These are phyloP conservation scores for Phrynocephalus forsythii DNA, from an alignment of 2,797 vertebrate species.

Conservation along the genomic window DNA sequence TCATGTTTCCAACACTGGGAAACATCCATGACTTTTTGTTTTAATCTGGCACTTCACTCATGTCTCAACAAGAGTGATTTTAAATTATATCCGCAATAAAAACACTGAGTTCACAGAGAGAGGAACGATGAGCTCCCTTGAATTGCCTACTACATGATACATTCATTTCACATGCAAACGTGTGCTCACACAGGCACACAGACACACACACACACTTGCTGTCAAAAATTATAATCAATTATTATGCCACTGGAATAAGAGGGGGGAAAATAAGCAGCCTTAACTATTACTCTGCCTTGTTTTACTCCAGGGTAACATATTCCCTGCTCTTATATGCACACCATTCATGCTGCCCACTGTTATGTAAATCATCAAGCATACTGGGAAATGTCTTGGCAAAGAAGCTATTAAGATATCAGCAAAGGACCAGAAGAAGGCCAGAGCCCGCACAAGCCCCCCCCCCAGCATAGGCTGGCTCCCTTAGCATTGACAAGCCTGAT, in stretches of 20 bases:
- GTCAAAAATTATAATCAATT: constrained; percentile 47
- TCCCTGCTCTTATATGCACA: constrained; percentile 55
- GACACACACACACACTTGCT: background rate
- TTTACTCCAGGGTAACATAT: constrained; percentile 62
- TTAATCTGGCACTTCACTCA: background rate
- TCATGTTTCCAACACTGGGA: background rate
- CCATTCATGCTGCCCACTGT: constrained; percentile 54
- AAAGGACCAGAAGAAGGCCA: constrained; percentile 61
- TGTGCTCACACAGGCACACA: background rate
- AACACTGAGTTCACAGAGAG: background rate
- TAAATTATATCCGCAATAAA: background rate
- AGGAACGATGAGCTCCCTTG: constrained; percentile 29
- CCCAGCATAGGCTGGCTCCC: rapidly evolving
- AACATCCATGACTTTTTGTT: background rate
- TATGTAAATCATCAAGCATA: constrained; percentile 65
- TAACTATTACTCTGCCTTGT: constrained; percentile 59
- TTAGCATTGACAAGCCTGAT: constrained; percentile 18
- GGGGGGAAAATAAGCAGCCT: constrained; percentile 36
- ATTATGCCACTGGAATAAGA: constrained; percentile 31
- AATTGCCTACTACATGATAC: constrained; percentile 12
- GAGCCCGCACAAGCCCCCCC: constrained; percentile 29
- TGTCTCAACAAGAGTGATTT: background rate
- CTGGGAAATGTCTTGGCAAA: constrained; percentile 59
- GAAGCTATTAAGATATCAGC: constrained; percentile 63
- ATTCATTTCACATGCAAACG: too few relatives aligned